Conservation (phyloP, 2,797 vertebrate genomes). For the Chrosomus eos region DNA sequence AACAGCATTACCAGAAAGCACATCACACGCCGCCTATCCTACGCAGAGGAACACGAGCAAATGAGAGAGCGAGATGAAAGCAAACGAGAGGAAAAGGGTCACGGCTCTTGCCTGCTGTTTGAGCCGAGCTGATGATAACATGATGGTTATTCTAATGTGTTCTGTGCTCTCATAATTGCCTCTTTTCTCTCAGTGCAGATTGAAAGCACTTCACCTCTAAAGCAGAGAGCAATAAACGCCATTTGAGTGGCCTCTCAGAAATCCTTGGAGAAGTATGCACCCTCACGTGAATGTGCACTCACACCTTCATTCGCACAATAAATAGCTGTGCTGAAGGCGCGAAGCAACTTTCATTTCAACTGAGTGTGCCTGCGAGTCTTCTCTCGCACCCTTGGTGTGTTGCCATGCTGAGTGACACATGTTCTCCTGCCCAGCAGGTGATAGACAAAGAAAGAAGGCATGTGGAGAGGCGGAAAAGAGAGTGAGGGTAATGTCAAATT, state of each 20-base stretch:
- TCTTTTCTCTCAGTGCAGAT: conserved; percentile 37
- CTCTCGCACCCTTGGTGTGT: conserved; percentile 9
- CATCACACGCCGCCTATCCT: neutral
- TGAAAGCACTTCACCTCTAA: conserved; percentile 49
- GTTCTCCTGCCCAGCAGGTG: conserved; percentile 36
- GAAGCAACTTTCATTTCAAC: neutral
- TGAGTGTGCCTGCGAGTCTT: neutral
- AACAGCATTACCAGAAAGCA: conserved; percentile 4
- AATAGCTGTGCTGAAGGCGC: conserved; percentile 15
- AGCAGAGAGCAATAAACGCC: conserved; percentile 29
- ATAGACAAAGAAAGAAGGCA: conserved; percentile 10
- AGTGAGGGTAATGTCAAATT: conserved; percentile 18
- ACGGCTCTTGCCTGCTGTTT: conserved; percentile 23
- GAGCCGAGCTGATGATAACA: conserved; percentile 32
- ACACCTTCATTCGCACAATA: conserved; percentile 25
- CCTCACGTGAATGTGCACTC: neutral
- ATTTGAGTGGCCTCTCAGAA: conserved; percentile 41
- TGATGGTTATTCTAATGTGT: conserved; percentile 47
- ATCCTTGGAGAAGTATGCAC: conserved; percentile 19
- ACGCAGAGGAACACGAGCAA: conserved; percentile 11
- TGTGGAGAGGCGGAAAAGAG: neutral
- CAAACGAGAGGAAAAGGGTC: conserved; percentile 22
- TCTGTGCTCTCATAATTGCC: conserved; percentile 41
- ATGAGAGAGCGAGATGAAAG: conserved; percentile 22
- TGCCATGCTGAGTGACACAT: conserved; percentile 41